These are phyloP conservation scores for Heliocidaris erythrogramma DNA, from an alignment of 35 echinoderm and acorn worm species.

Conservation along the genomic window DNA sequence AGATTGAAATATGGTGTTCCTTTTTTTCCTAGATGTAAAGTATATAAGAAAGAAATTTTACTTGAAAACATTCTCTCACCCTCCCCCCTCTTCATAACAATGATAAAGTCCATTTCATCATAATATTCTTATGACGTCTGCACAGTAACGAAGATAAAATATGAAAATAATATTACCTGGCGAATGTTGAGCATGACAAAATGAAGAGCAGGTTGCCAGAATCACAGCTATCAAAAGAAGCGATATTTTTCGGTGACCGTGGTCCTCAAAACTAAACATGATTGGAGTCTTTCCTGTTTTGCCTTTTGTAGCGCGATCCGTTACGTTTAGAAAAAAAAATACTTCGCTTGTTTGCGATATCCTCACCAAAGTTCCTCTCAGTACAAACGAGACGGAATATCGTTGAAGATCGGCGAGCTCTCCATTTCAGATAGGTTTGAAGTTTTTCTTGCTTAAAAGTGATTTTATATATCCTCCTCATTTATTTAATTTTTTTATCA, in stretches of 20 bases:
- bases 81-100: no score
- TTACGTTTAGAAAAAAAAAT: background rate
- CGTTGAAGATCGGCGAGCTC: background rate
- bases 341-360: background rate
- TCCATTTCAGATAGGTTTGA: background rate
- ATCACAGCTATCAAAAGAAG: background rate
- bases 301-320: background rate
- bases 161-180: background rate
- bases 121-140: no score
- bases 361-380: background rate
- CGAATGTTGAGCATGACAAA: background rate
- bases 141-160: no score
- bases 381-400: background rate
- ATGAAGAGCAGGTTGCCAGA: background rate
- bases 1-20: no score
- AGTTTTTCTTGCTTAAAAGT: background rate
- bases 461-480: no score
- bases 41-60: no score
- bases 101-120: no score
- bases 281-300: background rate
- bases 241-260: background rate
- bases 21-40: no score
- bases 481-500: no score
- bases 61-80: no score
- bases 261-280: background rate